Percentiles rank a stretch among this genome's conserved stretches.
Evolutionary conservation across 2,888 invertebrate genomes (phyloP).

Genomic region (Drosophila stalkeri): DNA sequence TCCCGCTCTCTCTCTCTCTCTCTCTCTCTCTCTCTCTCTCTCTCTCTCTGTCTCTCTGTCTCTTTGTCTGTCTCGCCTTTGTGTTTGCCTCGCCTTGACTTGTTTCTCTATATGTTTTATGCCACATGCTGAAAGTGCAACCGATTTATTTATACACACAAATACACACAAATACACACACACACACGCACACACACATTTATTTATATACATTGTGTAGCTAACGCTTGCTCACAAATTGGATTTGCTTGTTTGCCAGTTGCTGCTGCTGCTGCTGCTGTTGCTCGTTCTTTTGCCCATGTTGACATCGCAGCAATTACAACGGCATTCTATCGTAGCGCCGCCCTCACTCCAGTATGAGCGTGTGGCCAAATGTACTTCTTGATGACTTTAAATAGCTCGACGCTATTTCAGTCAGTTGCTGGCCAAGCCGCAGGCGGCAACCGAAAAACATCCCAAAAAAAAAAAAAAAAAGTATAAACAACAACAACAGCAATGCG

Average conservation of each 20-base stretch:
- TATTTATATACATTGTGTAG: conserved; percentile 40
- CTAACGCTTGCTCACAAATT: conserved; percentile 45
- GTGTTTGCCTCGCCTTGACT: conserved; percentile 5
- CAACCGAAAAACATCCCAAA: conserved; percentile 14
- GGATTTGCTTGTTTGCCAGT: conserved; percentile 65
- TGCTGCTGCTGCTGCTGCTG: conserved; percentile 14
- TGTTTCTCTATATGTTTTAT: conserved; percentile 35
- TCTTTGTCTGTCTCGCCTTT: conserved; percentile 22
- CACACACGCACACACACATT: conserved; percentile 12
- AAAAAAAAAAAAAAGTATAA: background rate
- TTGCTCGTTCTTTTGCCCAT: conserved; percentile 10
- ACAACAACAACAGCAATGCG: background rate
- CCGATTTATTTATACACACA: conserved; percentile 66
- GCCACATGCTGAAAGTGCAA: conserved; percentile 72
- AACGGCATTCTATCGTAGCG: conserved; percentile 42
- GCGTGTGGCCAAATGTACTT: conserved; percentile 66
- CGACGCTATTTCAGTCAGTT: conserved; percentile 42
- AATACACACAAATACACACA: background rate
- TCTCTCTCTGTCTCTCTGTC: conserved; percentile 21
- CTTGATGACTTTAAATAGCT: conserved; percentile 53
- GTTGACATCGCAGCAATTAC: conserved; percentile 60
- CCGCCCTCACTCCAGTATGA: conserved; percentile 21
- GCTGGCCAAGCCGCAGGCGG: conserved; percentile 44
- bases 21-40: conserved; percentile 33
- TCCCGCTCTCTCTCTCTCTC: conserved; percentile 25